Conservation (phyloP, 2,888 invertebrate species). For the Nemapogon koenigi region DNA sequence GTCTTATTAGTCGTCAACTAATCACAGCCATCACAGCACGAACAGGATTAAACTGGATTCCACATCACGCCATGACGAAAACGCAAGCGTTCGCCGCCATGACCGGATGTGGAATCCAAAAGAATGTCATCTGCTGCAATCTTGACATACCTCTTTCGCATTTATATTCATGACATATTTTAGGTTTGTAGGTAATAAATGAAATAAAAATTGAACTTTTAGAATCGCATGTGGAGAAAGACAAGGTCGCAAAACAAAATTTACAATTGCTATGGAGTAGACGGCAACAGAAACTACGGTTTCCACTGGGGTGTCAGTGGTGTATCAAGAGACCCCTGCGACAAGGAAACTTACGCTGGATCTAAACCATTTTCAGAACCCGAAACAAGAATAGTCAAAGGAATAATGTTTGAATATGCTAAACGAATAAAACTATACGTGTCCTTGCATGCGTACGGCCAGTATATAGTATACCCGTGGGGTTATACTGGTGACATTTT, state of each 20-base stretch:
- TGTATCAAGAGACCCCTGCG: slow-evolving; percentile 67
- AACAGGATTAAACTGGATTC: no score
- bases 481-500: slow-evolving; percentile 58
- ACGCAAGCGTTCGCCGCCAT: no score
- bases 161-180: no score
- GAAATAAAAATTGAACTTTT: slow-evolving; percentile 17
- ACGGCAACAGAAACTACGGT: slow-evolving; percentile 75
- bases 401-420: slow-evolving; percentile 54
- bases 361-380: slow-evolving; percentile 65
- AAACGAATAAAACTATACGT: slow-evolving; percentile 68
- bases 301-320: slow-evolving; percentile 72
- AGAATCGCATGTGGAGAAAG: slow-evolving; percentile 72
- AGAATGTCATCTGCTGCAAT: no score
- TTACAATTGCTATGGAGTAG: slow-evolving; percentile 64
- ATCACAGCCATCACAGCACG: no score
- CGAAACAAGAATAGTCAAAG: slow-evolving; percentile 62
- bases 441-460: slow-evolving; percentile 73
- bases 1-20: no score
- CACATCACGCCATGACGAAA: no score
- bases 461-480: slow-evolving; percentile 70
- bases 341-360: slow-evolving; percentile 66
- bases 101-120: no score
- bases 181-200: no score
- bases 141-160: no score
- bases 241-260: slow-evolving; percentile 48